A percentile compares a stretch with the other conserved stretches of the same genome.
These are phyloP conservation scores for Aptenodytes forsteri DNA, from an alignment of 2,113 vertebrate genomes.

Conservation along the genomic window DNA sequence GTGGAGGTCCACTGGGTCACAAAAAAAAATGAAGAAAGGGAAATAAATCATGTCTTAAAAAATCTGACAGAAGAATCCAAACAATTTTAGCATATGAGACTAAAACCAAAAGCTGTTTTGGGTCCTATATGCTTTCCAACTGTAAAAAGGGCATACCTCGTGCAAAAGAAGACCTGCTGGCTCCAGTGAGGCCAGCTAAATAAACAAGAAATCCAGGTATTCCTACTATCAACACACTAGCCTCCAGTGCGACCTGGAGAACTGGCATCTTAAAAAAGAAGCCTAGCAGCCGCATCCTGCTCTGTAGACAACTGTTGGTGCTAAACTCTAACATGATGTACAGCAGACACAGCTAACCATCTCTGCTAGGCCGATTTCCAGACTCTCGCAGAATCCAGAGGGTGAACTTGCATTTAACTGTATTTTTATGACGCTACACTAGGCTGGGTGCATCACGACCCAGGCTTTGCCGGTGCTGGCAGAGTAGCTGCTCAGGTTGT, in stretches of 20 bases:
- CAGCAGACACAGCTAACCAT: not conserved
- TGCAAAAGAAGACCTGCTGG: not conserved
- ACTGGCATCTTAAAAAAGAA: accelerated
- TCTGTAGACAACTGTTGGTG: not conserved
- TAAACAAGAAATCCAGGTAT: not conserved
- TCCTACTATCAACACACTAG: not conserved
- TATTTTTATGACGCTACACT: accelerated
- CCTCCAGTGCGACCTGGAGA: not conserved
- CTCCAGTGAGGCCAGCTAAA: not conserved
- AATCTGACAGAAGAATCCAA: not conserved
- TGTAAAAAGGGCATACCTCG: not conserved
- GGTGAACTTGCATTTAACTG: not conserved
- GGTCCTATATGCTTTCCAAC: not conserved
- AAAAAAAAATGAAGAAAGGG: not conserved
- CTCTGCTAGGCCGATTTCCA: not conserved
- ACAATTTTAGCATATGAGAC: not conserved
- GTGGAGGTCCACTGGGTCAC: not conserved
- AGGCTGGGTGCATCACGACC: not conserved
- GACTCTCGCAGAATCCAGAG: not conserved
- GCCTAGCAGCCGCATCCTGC: not conserved
- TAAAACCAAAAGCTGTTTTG: not conserved
- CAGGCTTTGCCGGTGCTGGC: not conserved
- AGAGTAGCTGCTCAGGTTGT: not conserved
- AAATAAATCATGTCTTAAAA: not conserved
- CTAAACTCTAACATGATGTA: not conserved